phyloP scores from a whole-genome alignment of 2,888 invertebrate species.

The Andrena camellia region DNA sequence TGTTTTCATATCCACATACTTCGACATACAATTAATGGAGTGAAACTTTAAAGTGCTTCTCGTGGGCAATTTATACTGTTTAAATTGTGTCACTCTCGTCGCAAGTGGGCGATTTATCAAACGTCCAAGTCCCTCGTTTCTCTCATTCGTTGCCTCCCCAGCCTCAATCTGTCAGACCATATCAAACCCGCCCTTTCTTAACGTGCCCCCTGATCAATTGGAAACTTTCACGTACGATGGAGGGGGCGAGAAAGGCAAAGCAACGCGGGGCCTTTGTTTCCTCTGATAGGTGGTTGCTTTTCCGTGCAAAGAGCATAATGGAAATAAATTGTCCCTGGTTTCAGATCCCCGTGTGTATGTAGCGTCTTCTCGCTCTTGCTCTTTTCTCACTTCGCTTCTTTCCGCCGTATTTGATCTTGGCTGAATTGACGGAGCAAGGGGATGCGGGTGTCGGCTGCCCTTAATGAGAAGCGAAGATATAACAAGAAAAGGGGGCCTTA shows the following conservation, averaged over 20 bases:
- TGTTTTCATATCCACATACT: not conserved
- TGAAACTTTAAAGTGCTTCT: not conserved
- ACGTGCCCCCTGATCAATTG: constrained; percentile 50
- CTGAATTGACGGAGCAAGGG: constrained; percentile 69
- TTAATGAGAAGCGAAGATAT: constrained; percentile 53
- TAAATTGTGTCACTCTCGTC: not conserved
- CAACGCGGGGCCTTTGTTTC: constrained; percentile 41
- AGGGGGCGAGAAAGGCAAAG: constrained; percentile 14
- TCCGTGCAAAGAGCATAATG: constrained; percentile 64
- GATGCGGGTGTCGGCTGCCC: constrained; percentile 66
- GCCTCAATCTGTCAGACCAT: constrained; percentile 41
- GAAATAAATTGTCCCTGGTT: constrained; percentile 74
- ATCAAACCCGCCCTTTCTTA: constrained; percentile 16
- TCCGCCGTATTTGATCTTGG: constrained; percentile 71
- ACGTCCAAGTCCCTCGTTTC: constrained; percentile 30
- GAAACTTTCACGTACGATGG: constrained; percentile 39
- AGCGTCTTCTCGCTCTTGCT: not conserved
- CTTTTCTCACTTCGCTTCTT: constrained; percentile 1
- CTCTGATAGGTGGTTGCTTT: constrained; percentile 23
- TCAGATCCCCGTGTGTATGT: constrained; percentile 10
- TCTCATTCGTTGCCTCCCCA: constrained; percentile 31
- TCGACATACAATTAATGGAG: not conserved
- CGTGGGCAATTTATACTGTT: not conserved
- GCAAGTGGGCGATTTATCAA: constrained; percentile 37
- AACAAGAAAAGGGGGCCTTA: not conserved